phyloP scores from a whole-genome alignment of 2,797 vertebrate genomes.

The Diplodus puntazzo region DNA sequence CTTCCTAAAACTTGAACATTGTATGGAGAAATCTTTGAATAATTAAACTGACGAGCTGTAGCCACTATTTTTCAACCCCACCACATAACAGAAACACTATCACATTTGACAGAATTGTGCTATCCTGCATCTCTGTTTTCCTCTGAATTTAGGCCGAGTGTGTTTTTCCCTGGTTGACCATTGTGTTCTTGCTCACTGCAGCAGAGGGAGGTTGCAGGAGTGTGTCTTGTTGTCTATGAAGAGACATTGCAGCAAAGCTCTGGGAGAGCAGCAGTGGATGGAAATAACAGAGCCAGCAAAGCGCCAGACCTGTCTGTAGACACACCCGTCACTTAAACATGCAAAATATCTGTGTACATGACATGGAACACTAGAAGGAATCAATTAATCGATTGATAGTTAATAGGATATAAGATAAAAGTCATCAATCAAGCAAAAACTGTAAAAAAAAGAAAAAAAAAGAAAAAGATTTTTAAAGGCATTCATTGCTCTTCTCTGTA shows the following conservation, averaged over 20 bases:
- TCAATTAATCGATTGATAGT: not conserved
- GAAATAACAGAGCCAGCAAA: slow-evolving; percentile 47
- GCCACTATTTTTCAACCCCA: not conserved
- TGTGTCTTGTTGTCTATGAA: slow-evolving; percentile 43
- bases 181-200: slow-evolving; percentile 63
- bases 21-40: slow-evolving; percentile 4
- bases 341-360: not conserved
- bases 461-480: not conserved
- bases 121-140: slow-evolving; percentile 9
- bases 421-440: not conserved
- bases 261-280: slow-evolving; percentile 41
- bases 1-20: not conserved
- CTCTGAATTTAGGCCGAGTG: slow-evolving; percentile 27
- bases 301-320: slow-evolving; percentile 12
- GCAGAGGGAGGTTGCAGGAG: slow-evolving; percentile 28
- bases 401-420: too few species aligned
- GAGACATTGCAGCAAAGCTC: slow-evolving; percentile 61
- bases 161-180: slow-evolving; percentile 44
- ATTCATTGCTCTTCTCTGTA: not conserved
- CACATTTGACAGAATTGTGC: slow-evolving; percentile 10
- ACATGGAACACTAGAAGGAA: not conserved
- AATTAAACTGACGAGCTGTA: not conserved
- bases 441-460: not conserved
- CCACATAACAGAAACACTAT: not conserved
- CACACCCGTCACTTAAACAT: slow-evolving; percentile 18